These are phyloP conservation scores for Mycalesis mineus DNA, from an alignment of 2,888 invertebrate genomes.

Conservation along the genomic window DNA sequence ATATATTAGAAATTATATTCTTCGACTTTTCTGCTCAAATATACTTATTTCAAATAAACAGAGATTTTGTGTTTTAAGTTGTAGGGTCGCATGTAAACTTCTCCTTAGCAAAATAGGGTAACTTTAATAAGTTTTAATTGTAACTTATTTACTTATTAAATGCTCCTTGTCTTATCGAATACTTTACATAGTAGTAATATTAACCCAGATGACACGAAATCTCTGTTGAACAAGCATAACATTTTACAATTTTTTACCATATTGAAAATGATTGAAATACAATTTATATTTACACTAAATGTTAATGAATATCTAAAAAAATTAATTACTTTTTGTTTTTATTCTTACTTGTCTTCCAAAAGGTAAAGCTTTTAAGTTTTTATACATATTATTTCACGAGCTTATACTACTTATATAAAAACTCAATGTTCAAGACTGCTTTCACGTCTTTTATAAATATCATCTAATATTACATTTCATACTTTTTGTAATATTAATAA, in stretches of 20 bases:
- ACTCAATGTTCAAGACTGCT: background rate
- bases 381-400: background rate
- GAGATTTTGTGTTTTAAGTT: conserved; percentile 19
- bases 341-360: background rate
- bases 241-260: background rate
- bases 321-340: background rate
- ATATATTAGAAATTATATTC: conserved; percentile 19
- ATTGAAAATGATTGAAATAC: background rate
- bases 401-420: background rate
- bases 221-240: conserved; percentile 5
- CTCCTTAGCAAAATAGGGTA: too few species aligned
- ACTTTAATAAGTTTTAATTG: too few species aligned
- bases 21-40: conserved; percentile 15
- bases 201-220: conserved; percentile 13
- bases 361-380: background rate
- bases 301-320: background rate
- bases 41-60: conserved; percentile 8
- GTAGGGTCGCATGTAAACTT: too few species aligned
- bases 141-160: too few species aligned
- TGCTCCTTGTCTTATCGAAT: too few species aligned
- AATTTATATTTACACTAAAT: background rate
- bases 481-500: background rate
- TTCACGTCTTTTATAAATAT: background rate
- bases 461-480: background rate
- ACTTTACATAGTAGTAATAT: too few species aligned